These are phyloP conservation scores for Drosophila testacea DNA, from an alignment of 2,888 invertebrate species.

Conservation along the genomic window DNA sequence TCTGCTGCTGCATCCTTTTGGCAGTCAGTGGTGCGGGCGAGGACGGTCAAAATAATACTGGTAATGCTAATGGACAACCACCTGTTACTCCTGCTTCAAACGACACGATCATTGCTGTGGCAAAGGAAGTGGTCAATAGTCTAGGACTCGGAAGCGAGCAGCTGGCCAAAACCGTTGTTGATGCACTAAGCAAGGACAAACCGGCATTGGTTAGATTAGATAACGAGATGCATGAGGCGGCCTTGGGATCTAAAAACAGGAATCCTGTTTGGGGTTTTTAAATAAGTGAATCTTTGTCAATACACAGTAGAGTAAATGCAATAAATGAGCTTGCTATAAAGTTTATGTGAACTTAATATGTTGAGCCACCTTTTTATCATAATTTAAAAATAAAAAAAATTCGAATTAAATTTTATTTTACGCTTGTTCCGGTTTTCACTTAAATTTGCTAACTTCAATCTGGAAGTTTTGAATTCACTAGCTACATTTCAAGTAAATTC, in stretches of 20 bases:
- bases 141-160: not conserved
- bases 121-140: not conserved
- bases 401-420: no score
- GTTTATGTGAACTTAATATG: slow-evolving; percentile 6
- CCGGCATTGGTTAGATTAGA: slow-evolving; percentile 26
- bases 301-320: slow-evolving; percentile 21
- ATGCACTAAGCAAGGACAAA: not conserved
- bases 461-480: no score
- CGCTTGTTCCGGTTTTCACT: no score
- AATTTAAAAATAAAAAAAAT: no score
- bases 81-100: no score
- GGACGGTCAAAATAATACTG: no score
- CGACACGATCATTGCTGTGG: no score
- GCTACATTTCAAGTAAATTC: no score
- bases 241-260: not conserved
- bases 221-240: slow-evolving; percentile 16
- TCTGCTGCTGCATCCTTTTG: slow-evolving; percentile 7
- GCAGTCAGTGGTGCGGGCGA: no score
- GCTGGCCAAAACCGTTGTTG: slow-evolving; percentile 24
- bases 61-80: no score
- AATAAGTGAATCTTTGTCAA: not conserved
- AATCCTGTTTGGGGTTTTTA: not conserved
- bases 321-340: slow-evolving; percentile 46
- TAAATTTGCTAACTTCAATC: no score
- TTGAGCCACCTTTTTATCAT: no score